These are phyloP conservation scores for Dryoscopus gambensis DNA, from an alignment of 2,113 vertebrate species.

Conservation along the genomic window DNA sequence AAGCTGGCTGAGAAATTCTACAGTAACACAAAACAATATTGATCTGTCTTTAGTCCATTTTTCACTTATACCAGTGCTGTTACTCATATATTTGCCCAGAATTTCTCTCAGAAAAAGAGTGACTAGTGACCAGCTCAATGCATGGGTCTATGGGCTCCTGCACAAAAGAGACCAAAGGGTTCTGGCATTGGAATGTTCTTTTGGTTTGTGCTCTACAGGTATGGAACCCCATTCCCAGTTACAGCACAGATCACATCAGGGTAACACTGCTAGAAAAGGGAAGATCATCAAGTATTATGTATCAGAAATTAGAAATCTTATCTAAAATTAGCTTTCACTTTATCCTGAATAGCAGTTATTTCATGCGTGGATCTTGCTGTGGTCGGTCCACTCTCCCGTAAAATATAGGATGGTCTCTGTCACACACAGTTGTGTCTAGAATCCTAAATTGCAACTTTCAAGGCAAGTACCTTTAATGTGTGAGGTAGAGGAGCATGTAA, in stretches of 20 bases:
- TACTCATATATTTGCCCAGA: not conserved
- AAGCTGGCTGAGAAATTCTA: not conserved
- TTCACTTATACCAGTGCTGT: not conserved
- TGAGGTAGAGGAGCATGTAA: not conserved
- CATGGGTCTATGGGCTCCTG: not conserved
- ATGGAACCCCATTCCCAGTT: not conserved
- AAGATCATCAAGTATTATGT: not conserved
- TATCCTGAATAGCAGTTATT: not conserved
- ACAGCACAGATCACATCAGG: not conserved
- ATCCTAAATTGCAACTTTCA: not conserved
- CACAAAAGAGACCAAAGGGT: not conserved
- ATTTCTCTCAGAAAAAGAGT: not conserved
- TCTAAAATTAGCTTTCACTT: not conserved
- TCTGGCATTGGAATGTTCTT: not conserved
- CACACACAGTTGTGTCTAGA: not conserved
- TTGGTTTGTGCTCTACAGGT: not conserved
- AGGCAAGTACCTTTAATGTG: not conserved
- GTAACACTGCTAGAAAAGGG: not conserved
- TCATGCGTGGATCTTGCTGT: not conserved
- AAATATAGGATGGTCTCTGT: not conserved
- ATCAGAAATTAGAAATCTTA: not conserved
- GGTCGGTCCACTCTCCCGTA: not conserved
- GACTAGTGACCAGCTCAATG: not conserved
- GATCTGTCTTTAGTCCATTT: not conserved
- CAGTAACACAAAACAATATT: not conserved